Evolutionary conservation across 2,113 vertebrate species (phyloP).

Genomic region (Sander vitreus): DNA sequence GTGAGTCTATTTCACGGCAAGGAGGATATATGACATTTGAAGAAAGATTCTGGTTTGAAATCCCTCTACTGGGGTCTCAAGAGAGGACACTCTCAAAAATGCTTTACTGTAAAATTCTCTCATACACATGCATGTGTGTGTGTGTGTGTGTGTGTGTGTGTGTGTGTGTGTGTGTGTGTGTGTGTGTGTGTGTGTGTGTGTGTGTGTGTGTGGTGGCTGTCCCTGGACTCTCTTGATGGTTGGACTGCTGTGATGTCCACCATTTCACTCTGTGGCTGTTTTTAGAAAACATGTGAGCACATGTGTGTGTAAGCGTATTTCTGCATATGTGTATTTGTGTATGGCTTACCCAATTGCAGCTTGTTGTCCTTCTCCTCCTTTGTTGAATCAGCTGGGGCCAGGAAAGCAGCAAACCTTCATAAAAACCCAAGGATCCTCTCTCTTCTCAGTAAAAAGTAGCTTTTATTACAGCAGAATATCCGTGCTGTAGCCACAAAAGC

Average conservation of each 20-base stretch:
- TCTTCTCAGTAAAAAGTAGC: neutral
- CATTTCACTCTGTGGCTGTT: neutral
- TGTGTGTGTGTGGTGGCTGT: constrained; percentile 1
- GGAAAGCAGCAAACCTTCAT: constrained; percentile 28
- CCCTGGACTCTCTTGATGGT: neutral
- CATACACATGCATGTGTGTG: neutral
- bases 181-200: neutral
- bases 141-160: constrained; percentile 2
- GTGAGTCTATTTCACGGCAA: constrained; percentile 29
- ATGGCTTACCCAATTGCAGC: constrained; percentile 18
- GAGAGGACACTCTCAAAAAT: constrained; percentile 5
- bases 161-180: neutral
- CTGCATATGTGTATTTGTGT: neutral
- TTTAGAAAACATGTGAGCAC: neutral
- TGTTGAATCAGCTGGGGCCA: constrained; percentile 35
- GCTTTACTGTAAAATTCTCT: neutral
- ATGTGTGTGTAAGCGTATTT: neutral
- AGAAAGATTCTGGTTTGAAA: constrained; percentile 13
- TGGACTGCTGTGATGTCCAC: constrained; percentile 11
- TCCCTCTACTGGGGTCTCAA: neutral
- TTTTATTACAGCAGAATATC: constrained; percentile 36
- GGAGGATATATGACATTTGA: constrained; percentile 25
- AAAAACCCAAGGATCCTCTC: constrained; percentile 22
- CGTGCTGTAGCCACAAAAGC: constrained; percentile 2
- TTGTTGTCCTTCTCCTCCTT: constrained; percentile 33